Evolutionary conservation across 2,888 invertebrate genomes (phyloP).

Genomic region (Cantharis nigra): DNA sequence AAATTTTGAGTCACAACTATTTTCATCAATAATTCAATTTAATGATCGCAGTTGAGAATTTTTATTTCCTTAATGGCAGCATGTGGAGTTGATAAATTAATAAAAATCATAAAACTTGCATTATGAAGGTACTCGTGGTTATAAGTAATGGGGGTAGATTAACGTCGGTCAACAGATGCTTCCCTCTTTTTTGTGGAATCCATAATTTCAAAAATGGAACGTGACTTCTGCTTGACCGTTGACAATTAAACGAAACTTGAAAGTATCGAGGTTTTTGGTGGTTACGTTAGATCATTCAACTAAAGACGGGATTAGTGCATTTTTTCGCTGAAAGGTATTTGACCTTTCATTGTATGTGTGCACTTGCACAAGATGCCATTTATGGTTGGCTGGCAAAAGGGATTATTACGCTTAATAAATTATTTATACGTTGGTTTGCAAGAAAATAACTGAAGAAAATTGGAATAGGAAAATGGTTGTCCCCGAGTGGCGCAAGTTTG

Average conservation of each 20-base stretch:
- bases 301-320: constrained; percentile 11
- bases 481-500: not conserved
- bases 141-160: not conserved
- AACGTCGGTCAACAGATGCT: not conserved
- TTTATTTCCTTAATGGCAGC: not conserved
- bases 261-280: not conserved
- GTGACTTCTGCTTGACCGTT: not conserved
- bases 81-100: not conserved
- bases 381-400: constrained; percentile 5
- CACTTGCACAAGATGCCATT: constrained; percentile 22
- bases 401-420: constrained; percentile 1
- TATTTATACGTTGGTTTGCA: not conserved
- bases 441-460: not conserved
- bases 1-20: not conserved
- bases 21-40: not conserved
- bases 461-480: not conserved
- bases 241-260: not conserved
- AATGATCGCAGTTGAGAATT: not conserved
- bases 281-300: not conserved
- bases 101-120: not conserved
- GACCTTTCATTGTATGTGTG: constrained; percentile 18
- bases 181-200: not conserved
- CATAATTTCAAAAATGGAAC: not conserved
- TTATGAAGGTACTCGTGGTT: not conserved
- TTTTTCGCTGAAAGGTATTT: constrained; percentile 22